Base-by-base conservation (phyloP, 2,888 invertebrate species). In the Sarcophaga caerulescens region DNA sequence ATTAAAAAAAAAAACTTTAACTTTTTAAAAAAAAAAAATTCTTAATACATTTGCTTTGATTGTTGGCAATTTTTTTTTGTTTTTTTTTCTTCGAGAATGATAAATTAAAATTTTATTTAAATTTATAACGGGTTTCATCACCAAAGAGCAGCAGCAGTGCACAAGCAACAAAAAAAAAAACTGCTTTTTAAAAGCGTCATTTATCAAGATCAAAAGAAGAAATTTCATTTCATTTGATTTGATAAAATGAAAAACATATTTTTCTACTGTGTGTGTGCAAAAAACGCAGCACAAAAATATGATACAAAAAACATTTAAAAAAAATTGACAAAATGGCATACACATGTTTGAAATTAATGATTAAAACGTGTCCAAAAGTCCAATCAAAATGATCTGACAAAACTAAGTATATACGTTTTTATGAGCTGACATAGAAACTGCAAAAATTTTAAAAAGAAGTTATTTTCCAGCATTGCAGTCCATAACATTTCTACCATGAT, bases 211-310 rank as follows among this genome's bases (percentile, higher is more conserved):
- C 82, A 85, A 82, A 82, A 70, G 79, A 85, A 79, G 52, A 52
- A 52, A 52, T 52, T 52, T 52, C 17, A 52, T 52, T 52, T 35
- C 35, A 81, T 59, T 79, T 70, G 75, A 19, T 88, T 88, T 89
- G 85, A 87, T 89, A 83, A 84, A 88, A 89, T 88, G 86, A 89
- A 89, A 89, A 89, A 83, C 80, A 77, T 84, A 80, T 80, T 81
- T 74, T 25, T 17, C 21, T 44, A n/a, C 10, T 10, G 59, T 35
- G 8, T 52, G 25, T 23, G 8, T 25, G n/a, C n/a, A 57, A 70
- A 57, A 52, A 25, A 60, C 6, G 21, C 25, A 25, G 23, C 45
- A 12, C 60, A 5, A 35, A 60, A 45, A 60, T 45, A 17, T 44
- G 23, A 35, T 45, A 11, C 19, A n/a, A 66, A 45, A n/a, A 65